These are phyloP conservation scores for Anastrepha ludens DNA, from an alignment of 1,140 invertebrate genomes.

Conservation along the genomic window DNA sequence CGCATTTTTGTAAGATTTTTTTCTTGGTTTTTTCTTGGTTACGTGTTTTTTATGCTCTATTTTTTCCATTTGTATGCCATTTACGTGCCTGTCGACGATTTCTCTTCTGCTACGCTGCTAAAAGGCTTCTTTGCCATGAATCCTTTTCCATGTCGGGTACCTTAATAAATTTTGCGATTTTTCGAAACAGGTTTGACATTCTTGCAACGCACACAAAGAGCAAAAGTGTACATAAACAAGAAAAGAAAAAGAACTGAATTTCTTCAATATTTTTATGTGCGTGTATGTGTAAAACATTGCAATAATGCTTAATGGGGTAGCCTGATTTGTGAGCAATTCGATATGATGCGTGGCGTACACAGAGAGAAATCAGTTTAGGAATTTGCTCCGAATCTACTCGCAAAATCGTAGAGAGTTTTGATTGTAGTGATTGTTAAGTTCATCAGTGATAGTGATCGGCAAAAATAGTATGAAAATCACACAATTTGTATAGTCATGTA, in stretches of 20 bases:
- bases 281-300: not conserved
- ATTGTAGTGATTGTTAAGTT: too few relatives aligned
- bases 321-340: conserved; percentile 19
- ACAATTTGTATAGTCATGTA: too few relatives aligned
- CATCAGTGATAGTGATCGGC: too few relatives aligned
- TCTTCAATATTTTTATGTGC: not conserved
- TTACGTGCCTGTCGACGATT: conserved; percentile 44
- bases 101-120: conserved; percentile 8
- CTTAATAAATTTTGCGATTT: conserved; percentile 12
- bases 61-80: conserved; percentile 26
- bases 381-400: not conserved
- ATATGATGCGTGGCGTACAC: not conserved
- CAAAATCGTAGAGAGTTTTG: too few relatives aligned
- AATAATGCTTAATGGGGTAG: conserved; percentile 26
- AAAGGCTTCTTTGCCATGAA: conserved; percentile 30
- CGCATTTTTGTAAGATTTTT: not conserved
- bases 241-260: conserved; percentile 1
- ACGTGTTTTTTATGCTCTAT: conserved; percentile 8
- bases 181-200: conserved; percentile 33
- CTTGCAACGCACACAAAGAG: not conserved
- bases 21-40: not conserved
- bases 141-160: not conserved
- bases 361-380: not conserved
- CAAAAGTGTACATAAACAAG: conserved; percentile 10
- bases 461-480: too few relatives aligned